Evolutionary conservation across 2,797 vertebrate genomes (phyloP), one percentile per base, ranked within the genome.

Genomic region (Taeniopygia guttata): DNA sequence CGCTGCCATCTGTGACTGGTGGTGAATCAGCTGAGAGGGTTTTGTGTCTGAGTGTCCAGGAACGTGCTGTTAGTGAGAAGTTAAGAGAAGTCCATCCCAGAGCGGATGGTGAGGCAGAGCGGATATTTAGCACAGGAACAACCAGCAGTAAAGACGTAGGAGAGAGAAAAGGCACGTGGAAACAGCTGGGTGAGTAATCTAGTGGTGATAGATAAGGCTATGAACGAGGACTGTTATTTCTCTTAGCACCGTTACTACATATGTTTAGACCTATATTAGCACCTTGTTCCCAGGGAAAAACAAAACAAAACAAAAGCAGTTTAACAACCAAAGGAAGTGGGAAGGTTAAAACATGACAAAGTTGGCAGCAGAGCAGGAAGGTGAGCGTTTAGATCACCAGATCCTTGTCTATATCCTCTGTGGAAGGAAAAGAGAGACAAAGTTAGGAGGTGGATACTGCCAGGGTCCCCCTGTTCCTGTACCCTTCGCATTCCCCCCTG

Each of bases 341-440:
- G 96, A 94, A 95, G 88, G 95, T 94, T 90, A 90, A 96, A 97
- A 96, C 97, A 97, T 94, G 87, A 97, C 97, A 97, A 97, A 96
- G 97, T 95, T 97, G 94, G 96, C 97, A 95, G 96, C 93, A 93
- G 80, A 38, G 95, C 40, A 90, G 76, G 96, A 96, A 91, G 90
- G 75, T 3, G 48, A 75, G 81, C 72, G 23, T 97, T 99, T 98
- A 99, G 98, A 99, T 98, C 97, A 99, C 97, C 20, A 99, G 98
- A 95, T 99, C 99, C 96, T 99, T 98, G 98, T 99, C 98, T 84
- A 99, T 97, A 42, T 99, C 99, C 99, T 99, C 99, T 99, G 99
- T 92, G 98, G 97, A 98, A 97, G 82, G 98, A 97, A 95, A 96
- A 94, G 94, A 97, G 43, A 76, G 51, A 84, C 4, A 13, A 76